phyloP scores from a whole-genome alignment of 2,113 vertebrate species.

The Centrocercus urophasianus region DNA sequence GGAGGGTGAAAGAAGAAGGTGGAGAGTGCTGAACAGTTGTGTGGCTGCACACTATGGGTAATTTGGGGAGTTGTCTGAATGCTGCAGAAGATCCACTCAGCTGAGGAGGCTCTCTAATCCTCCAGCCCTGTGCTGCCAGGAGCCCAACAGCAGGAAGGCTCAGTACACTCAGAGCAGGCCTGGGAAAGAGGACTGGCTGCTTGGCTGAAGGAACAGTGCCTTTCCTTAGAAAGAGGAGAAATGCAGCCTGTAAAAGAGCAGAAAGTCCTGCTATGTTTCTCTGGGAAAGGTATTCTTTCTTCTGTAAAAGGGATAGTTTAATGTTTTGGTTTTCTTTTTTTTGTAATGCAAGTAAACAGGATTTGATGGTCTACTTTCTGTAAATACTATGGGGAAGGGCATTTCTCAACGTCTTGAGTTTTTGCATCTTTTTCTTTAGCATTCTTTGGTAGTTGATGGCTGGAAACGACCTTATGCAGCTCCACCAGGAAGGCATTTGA shows the following conservation, averaged over 20 bases:
- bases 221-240: background rate
- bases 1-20: background rate
- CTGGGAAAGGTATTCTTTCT: background rate
- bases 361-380: background rate
- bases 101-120: background rate
- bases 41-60: fast-evolving
- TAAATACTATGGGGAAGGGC: background rate
- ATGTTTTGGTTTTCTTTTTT: background rate
- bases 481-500: slow-evolving; percentile 3
- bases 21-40: fast-evolving
- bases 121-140: background rate
- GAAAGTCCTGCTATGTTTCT: background rate
- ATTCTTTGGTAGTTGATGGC: background rate
- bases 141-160: background rate
- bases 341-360: background rate
- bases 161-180: background rate
- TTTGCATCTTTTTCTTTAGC: background rate
- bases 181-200: background rate
- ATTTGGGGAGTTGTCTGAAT: background rate
- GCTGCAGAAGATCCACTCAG: background rate
- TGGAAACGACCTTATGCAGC: slow-evolving; percentile 20
- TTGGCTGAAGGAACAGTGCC: background rate
- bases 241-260: background rate
- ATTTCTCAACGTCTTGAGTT: background rate
- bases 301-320: background rate